Percentiles rank a stretch among this genome's conserved stretches.
Conservation (phyloP, 2,888 invertebrate species). For the Crossocerus cetratus region DNA sequence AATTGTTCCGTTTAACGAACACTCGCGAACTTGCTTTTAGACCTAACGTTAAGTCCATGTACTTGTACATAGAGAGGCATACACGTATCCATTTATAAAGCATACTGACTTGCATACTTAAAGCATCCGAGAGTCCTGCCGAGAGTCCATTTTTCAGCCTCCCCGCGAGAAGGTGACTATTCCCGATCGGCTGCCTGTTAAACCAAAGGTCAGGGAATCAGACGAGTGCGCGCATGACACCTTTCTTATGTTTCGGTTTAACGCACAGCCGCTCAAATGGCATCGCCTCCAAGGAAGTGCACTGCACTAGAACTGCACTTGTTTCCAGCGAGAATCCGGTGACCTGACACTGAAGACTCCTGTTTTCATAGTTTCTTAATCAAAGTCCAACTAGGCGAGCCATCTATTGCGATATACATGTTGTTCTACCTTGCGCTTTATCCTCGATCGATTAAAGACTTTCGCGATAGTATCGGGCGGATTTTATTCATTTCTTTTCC, state of each 20-base stretch:
- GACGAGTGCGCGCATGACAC: background rate
- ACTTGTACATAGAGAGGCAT: conserved; percentile 30
- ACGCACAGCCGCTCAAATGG: background rate
- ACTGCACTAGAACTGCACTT: background rate
- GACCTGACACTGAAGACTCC: conserved; percentile 36
- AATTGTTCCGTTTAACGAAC: conserved; percentile 51
- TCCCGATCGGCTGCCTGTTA: background rate
- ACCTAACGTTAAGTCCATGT: conserved; percentile 35
- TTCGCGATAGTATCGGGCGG: background rate
- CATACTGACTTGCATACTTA: conserved; percentile 9
- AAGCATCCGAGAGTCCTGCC: background rate
- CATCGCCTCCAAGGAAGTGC: background rate
- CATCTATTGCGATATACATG: background rate
- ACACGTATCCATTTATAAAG: conserved; percentile 29
- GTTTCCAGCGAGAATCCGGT: conserved; percentile 32
- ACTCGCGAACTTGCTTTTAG: conserved; percentile 44
- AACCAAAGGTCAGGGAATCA: too few relatives aligned
- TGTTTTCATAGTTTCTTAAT: conserved; percentile 1
- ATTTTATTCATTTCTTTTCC: background rate
- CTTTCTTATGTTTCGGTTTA: background rate
- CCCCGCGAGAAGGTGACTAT: background rate
- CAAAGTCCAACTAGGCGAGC: background rate
- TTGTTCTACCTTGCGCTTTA: background rate
- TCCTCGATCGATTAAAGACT: too few relatives aligned
- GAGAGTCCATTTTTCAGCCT: conserved; percentile 1